These are phyloP conservation scores for Pemphredon lugubris DNA, from an alignment of 2,888 invertebrate species.

Conservation along the genomic window DNA sequence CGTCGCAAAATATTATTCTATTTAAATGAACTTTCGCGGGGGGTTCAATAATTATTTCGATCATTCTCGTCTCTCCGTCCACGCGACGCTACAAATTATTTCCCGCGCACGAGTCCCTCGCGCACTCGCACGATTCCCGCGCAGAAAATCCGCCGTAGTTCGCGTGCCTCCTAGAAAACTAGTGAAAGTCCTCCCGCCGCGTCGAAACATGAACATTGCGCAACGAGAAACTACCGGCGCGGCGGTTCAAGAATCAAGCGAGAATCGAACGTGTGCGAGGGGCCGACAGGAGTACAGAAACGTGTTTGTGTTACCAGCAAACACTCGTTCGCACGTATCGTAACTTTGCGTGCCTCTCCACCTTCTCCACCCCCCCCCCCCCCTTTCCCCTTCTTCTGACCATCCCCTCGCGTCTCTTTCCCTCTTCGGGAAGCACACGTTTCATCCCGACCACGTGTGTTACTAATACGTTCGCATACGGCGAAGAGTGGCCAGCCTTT, in stretches of 20 bases:
- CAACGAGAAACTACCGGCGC: constrained; percentile 13
- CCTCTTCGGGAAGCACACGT: constrained; percentile 41
- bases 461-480: constrained; percentile 57
- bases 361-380: constrained; percentile 1
- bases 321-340: constrained; percentile 58
- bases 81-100: too few species aligned
- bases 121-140: too few species aligned
- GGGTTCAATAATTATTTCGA: too few species aligned
- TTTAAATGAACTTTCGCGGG: too few species aligned
- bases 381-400: not conserved
- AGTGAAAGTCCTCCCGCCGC: constrained; percentile 14
- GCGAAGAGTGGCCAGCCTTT: constrained; percentile 64
- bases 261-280: constrained; percentile 15
- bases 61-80: too few species aligned
- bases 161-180: constrained; percentile 1
- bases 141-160: not conserved
- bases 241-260: constrained; percentile 4
- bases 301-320: constrained; percentile 52
- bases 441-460: constrained; percentile 56
- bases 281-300: constrained; percentile 25
- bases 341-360: constrained; percentile 37
- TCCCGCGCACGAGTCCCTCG: too few species aligned
- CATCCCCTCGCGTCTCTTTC: not conserved
- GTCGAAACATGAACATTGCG: constrained; percentile 3
- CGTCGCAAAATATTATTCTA: too few species aligned